Percentiles rank a stretch among this genome's conserved stretches.
These are phyloP conservation scores for Tenodera sinensis DNA, from an alignment of 2,888 invertebrate genomes.

Conservation along the genomic window DNA sequence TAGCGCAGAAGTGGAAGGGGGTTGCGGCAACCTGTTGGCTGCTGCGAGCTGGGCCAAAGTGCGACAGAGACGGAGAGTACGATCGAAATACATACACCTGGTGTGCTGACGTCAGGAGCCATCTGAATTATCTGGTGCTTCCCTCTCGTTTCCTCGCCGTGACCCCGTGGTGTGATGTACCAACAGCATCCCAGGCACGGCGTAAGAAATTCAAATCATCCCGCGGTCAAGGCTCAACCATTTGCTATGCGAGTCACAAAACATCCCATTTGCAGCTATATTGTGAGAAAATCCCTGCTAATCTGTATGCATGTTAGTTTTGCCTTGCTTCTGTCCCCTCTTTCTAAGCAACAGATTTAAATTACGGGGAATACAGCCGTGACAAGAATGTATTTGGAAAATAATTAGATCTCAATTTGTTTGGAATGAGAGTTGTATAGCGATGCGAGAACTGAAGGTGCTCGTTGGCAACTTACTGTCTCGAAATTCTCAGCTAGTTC, in stretches of 20 bases:
- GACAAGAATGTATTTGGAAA: too few species aligned
- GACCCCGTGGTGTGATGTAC: neutral
- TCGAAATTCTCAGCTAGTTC: too few species aligned
- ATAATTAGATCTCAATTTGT: too few species aligned
- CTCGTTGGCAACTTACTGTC: too few species aligned
- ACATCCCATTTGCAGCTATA: neutral
- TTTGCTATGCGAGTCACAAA: neutral
- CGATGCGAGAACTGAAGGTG: too few species aligned
- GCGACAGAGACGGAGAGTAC: neutral
- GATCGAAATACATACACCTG: slow-evolving; percentile 10
- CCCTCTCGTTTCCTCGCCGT: neutral
- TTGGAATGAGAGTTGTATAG: too few species aligned
- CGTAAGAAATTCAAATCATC: neutral
- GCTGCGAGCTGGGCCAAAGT: neutral
- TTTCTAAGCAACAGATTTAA: too few species aligned
- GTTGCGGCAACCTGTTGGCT: neutral
- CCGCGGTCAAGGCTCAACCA: neutral
- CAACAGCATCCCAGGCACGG: neutral
- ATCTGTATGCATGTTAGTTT: too few species aligned
- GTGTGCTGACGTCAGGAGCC: slow-evolving; percentile 11
- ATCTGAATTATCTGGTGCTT: slow-evolving; percentile 8
- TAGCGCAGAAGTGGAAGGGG: neutral
- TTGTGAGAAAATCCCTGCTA: too few species aligned
- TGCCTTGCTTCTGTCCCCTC: too few species aligned
- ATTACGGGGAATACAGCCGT: too few species aligned